A percentile compares a stretch with the other conserved stretches of the same genome.
phyloP scores from a whole-genome alignment of 1,140 invertebrate species.

The Nasonia longicornis region DNA sequence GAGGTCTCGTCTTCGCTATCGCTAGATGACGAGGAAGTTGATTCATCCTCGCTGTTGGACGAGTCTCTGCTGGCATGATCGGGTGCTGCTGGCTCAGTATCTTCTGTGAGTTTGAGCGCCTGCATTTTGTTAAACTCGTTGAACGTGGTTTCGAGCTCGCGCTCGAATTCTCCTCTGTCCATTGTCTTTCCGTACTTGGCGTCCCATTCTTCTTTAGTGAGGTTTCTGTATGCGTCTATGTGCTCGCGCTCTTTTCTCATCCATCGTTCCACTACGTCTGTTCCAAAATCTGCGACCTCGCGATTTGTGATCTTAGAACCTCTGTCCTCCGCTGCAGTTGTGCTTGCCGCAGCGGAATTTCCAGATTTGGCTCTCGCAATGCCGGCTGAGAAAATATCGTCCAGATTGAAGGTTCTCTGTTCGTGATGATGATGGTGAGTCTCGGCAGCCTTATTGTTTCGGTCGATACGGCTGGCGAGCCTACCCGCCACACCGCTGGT shows the following conservation, averaged over 20 bases:
- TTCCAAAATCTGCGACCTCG: background rate
- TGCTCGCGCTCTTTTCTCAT: conserved; percentile 56
- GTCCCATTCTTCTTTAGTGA: conserved; percentile 67
- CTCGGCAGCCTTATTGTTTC: conserved; percentile 1
- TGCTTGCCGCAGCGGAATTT: conserved; percentile 7
- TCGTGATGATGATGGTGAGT: background rate
- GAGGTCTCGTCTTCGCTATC: conserved; percentile 50
- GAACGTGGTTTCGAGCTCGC: conserved; percentile 38
- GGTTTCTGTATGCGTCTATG: conserved; percentile 60
- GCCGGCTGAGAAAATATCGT: conserved; percentile 60
- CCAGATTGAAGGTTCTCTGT: conserved; percentile 50
- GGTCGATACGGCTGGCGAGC: conserved; percentile 18
- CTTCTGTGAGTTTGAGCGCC: conserved; percentile 17
- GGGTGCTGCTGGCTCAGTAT: background rate
- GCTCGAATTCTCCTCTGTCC: conserved; percentile 43
- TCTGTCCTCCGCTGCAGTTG: background rate
- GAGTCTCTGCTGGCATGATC: background rate
- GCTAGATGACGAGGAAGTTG: conserved; percentile 48
- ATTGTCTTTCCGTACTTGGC: conserved; percentile 57
- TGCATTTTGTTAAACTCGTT: conserved; percentile 37
- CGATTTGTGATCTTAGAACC: background rate
- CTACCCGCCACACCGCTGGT: background rate
- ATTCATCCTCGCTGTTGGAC: conserved; percentile 44
- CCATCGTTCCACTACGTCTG: conserved; percentile 50
- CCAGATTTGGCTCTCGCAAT: conserved; percentile 55